phyloP scores from a whole-genome alignment of 2,113 vertebrate species.

The Melanocharis versteri region DNA sequence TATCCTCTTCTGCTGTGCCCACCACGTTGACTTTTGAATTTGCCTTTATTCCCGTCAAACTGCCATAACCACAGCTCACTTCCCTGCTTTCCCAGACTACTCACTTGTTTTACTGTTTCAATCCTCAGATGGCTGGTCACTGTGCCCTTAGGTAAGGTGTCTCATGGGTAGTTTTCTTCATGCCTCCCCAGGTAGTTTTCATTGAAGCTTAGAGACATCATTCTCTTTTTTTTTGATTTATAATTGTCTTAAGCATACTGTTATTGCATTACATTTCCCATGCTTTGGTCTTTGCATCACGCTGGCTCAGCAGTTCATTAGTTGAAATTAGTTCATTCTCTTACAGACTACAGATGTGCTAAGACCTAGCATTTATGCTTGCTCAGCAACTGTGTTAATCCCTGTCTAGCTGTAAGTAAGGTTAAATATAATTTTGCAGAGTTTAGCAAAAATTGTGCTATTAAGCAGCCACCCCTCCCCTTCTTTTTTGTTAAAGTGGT shows the following conservation, averaged over 20 bases:
- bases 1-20: not conserved
- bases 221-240: conserved; percentile 30
- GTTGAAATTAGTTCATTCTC: conserved; percentile 38
- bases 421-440: conserved; percentile 11
- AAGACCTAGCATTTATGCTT: not conserved
- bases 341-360: not conserved
- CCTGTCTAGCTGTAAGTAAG: not conserved
- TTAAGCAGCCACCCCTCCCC: not conserved
- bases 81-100: not conserved
- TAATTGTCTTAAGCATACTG: not conserved
- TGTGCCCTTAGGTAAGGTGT: not conserved
- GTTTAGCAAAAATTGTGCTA: not conserved
- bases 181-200: not conserved
- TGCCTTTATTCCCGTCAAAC: not conserved
- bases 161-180: not conserved
- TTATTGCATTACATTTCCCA: not conserved
- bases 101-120: not conserved
- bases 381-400: not conserved
- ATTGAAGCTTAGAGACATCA: not conserved
- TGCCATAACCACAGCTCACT: not conserved
- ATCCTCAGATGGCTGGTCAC: not conserved
- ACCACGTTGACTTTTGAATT: not conserved
- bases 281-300: not conserved
- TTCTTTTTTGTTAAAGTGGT: not conserved
- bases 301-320: conserved; percentile 48